Base-by-base conservation (phyloP, 2,888 invertebrate genomes). In the Phytoseiulus persimilis region DNA sequence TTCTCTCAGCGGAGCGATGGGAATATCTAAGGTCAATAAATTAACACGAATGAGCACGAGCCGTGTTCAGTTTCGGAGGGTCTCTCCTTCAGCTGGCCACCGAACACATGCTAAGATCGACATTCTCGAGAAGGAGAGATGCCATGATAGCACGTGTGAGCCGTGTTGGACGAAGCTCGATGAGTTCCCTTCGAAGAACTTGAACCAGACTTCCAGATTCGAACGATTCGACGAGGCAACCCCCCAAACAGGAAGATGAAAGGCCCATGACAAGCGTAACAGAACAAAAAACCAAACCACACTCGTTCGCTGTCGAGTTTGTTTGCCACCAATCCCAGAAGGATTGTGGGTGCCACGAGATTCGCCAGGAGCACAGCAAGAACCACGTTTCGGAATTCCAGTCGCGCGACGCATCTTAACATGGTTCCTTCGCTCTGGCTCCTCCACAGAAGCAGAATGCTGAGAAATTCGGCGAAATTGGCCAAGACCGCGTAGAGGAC, bases 211-310 rank as follows among this genome's bases (percentile, higher is more conserved):
- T 14, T 84, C n/a, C 32, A 11, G 33, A 45, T n/a, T 39, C 33
- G 33, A 33, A 87, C 28, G 23, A 39, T 39, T n/a, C 87, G 87
- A 31, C 6, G 18, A n/a, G 18, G n/a, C 28, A 39, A n/a, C 5
- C 87, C 87, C 28, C 87, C 45, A n/a, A 87, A 31, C 6, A 87
- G 18, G 32, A 87, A 45, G 31, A 33, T n/a, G 39, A 87, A 32
- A n/a, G 87, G 87, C 11, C 87, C 87, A 33, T 87, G 87, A 87
- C 87, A 87, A 31, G 87, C 87, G n/a, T 87, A 87, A 45, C 87
- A 32, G 5, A 87, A 33, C 14, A 87, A 11, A 32, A 87, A 87
- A 11, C n/a, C 18, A 32, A 87, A 45, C 87, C 87, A 87, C 28
- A 45, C 33, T 39, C 87, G 87, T 32, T 33, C 33, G n/a, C 31